A percentile compares a stretch with the other conserved stretches of the same genome.
phyloP scores from a whole-genome alignment of 2,888 invertebrate genomes.

The Hyposoter didymator region DNA sequence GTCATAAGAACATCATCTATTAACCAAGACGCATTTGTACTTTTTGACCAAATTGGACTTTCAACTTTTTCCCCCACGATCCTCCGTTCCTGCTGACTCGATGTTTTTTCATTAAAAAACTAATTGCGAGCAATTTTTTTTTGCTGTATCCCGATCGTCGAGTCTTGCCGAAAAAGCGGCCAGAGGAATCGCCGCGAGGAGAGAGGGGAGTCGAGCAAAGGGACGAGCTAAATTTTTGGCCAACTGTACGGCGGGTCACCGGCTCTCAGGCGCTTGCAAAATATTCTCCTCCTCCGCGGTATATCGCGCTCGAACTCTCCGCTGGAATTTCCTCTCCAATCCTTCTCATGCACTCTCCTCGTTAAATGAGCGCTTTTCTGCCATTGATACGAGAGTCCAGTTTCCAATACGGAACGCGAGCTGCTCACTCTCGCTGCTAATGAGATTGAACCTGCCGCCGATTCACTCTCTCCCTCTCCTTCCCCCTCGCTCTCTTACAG shows the following conservation, averaged over 20 bases:
- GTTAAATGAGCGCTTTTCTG: constrained; percentile 40
- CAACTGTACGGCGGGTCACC: constrained; percentile 67
- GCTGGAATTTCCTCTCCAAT: constrained; percentile 25
- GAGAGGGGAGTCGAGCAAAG: constrained; percentile 11
- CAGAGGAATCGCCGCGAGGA: neutral
- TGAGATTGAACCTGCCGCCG: constrained; percentile 69
- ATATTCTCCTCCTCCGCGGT: neutral
- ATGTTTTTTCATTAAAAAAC: constrained; percentile 5
- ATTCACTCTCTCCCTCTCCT: constrained; percentile 38
- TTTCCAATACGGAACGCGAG: constrained; percentile 56
- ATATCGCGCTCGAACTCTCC: neutral
- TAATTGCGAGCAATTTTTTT: neutral
- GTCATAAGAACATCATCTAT: constrained; percentile 23
- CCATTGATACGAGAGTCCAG: constrained; percentile 35
- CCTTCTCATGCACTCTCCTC: constrained; percentile 27
- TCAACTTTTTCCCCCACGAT: neutral
- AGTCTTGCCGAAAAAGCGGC: neutral
- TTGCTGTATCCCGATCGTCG: neutral
- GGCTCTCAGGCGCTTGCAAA: constrained; percentile 53
- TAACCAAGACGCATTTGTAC: constrained; percentile 29
- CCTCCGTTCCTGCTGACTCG: neutral
- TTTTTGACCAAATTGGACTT: constrained; percentile 38
- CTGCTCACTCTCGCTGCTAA: constrained; percentile 64
- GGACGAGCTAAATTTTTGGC: constrained; percentile 65
- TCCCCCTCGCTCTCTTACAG: constrained; percentile 25